phyloP scores from a whole-genome alignment of 2,113 vertebrate genomes.

The Eurystomus gularis region DNA sequence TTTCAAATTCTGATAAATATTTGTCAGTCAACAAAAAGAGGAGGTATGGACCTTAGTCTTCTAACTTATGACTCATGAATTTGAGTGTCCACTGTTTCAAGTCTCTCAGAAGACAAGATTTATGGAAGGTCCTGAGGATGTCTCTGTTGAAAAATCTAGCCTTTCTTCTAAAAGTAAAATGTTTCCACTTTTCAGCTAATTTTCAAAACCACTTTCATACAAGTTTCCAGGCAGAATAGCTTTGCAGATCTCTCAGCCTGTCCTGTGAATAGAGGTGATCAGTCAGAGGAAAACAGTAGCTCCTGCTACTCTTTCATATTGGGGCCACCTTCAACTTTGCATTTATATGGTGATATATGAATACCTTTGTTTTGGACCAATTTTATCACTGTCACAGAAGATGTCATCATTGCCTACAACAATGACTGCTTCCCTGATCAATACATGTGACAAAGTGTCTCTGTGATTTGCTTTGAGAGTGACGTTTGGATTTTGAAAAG shows the following conservation, averaged over 20 bases:
- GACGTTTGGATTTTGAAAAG: not conserved
- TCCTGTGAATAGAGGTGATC: not conserved
- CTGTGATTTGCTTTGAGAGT: not conserved
- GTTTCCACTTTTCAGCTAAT: not conserved
- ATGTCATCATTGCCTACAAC: not conserved
- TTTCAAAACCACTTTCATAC: not conserved
- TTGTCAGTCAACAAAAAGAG: not conserved
- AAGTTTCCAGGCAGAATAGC: not conserved
- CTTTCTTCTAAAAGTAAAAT: not conserved
- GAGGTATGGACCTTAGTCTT: not conserved
- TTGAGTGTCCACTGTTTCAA: not conserved
- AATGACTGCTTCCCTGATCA: not conserved
- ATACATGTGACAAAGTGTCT: not conserved
- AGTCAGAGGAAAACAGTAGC: not conserved
- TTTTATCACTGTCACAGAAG: not conserved
- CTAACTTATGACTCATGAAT: not conserved
- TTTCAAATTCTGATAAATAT: not conserved
- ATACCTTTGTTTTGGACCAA: not conserved
- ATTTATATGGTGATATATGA: fast-evolving
- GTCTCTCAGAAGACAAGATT: not conserved
- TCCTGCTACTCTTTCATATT: not conserved
- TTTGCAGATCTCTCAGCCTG: not conserved
- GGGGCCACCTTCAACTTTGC: not conserved
- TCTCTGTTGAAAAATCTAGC: not conserved
- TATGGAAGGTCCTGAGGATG: not conserved